phyloP scores from a whole-genome alignment of 2,113 vertebrate genomes.

The Scophthalmus maximus region DNA sequence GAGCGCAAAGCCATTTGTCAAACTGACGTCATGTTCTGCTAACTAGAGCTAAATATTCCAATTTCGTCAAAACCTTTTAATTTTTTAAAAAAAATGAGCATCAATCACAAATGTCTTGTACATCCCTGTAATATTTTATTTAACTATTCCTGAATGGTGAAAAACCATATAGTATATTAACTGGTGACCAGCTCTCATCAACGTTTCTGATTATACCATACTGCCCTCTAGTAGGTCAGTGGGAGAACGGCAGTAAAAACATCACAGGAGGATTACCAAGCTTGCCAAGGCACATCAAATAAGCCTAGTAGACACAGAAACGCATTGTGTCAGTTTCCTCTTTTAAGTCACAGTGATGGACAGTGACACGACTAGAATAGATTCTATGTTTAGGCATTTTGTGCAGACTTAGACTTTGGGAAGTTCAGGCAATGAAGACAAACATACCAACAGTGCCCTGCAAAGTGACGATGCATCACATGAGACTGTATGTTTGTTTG shows the following conservation, averaged over 20 bases:
- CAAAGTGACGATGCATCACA: constrained; percentile 5
- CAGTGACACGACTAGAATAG: neutral
- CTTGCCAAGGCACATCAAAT: constrained; percentile 37
- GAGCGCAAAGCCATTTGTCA: constrained; percentile 20
- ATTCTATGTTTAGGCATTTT: constrained; percentile 2
- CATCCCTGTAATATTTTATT: neutral
- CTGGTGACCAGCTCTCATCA: too few species aligned
- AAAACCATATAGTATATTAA: neutral
- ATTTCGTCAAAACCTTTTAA: accelerated
- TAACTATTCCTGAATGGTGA: neutral
- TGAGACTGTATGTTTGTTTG: constrained; percentile 5
- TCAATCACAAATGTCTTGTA: neutral
- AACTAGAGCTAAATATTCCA: neutral
- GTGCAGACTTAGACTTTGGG: constrained; percentile 20
- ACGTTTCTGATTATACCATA: constrained; percentile 39
- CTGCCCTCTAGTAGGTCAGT: constrained; percentile 62
- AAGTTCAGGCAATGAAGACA: constrained; percentile 4
- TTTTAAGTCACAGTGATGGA: constrained; percentile 44
- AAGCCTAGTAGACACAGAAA: constrained; percentile 28
- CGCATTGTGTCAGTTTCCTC: constrained; percentile 27
- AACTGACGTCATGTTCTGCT: constrained; percentile 11
- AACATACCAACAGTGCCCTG: neutral
- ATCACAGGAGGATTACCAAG: constrained; percentile 21
- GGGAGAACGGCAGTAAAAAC: constrained; percentile 37
- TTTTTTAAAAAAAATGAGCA: neutral